Percentiles rank a stretch among this genome's conserved stretches.
These are phyloP conservation scores for Syngnathus typhle DNA, from an alignment of 2,113 vertebrate species.

Conservation along the genomic window DNA sequence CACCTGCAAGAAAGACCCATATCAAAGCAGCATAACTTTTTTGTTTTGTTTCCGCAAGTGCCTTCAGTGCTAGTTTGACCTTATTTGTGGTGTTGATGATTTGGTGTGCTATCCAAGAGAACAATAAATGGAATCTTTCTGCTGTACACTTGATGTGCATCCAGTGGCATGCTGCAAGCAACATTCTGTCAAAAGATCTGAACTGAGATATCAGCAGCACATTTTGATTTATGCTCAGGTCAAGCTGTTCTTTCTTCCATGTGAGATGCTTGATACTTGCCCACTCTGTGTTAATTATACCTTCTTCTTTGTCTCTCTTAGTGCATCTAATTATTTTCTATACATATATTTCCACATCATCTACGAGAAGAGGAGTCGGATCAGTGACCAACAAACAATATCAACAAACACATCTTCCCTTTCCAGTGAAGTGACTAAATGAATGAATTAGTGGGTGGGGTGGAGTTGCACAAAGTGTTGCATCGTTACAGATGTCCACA, in stretches of 20 bases:
- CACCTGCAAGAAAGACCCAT: slow-evolving; percentile 11
- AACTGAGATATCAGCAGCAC: slow-evolving; percentile 52
- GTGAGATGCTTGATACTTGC: slow-evolving; percentile 35
- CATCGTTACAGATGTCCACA: slow-evolving; percentile 56
- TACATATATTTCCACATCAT: slow-evolving; percentile 10
- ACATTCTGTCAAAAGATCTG: slow-evolving; percentile 67
- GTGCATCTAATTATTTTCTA: background rate
- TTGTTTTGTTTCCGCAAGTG: background rate
- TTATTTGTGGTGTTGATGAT: slow-evolving; percentile 22
- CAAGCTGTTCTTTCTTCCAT: slow-evolving; percentile 31
- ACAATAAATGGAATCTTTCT: slow-evolving; percentile 39
- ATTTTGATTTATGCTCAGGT: slow-evolving; percentile 68
- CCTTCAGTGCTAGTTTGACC: slow-evolving; percentile 13
- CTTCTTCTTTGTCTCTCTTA: slow-evolving; percentile 12
- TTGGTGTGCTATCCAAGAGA: slow-evolving; percentile 24
- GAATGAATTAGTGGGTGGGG: slow-evolving; percentile 31
- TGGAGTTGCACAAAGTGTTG: slow-evolving; percentile 36
- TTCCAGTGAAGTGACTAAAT: slow-evolving; percentile 9
- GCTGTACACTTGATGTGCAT: slow-evolving; percentile 45
- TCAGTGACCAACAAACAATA: slow-evolving; percentile 21
- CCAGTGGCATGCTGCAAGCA: slow-evolving; percentile 57
- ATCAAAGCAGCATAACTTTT: slow-evolving; percentile 14
- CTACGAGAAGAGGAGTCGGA: slow-evolving; percentile 7
- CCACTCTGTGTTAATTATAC: slow-evolving; percentile 46
- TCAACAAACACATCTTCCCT: background rate